Conservation (phyloP, 2,888 invertebrate species). For the Eupithecia subumbrata region DNA sequence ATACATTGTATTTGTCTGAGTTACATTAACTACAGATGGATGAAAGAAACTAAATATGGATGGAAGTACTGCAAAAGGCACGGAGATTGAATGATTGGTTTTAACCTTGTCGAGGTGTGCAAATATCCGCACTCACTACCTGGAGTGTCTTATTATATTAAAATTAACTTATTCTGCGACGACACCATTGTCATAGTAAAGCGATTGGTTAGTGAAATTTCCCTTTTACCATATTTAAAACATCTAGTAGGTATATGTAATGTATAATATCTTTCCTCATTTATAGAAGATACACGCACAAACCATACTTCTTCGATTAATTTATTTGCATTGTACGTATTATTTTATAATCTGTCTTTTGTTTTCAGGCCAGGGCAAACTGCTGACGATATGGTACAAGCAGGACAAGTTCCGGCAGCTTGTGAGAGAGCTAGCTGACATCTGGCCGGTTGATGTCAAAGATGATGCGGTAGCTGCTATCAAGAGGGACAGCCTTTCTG, state of each 20-base stretch:
- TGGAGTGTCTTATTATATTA: too few species aligned
- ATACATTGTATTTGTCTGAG: too few species aligned
- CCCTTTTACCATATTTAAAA: too few species aligned
- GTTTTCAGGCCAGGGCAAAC: slow-evolving; percentile 63
- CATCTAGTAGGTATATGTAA: too few species aligned
- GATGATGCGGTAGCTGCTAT: slow-evolving; percentile 58
- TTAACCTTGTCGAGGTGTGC: too few species aligned
- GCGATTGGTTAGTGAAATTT: neutral
- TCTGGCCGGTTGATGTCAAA: slow-evolving; percentile 64
- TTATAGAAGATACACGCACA: neutral
- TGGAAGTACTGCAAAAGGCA: neutral
- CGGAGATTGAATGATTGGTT: too few species aligned
- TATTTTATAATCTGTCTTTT: neutral
- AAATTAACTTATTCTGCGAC: too few species aligned
- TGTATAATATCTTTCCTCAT: neutral
- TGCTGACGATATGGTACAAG: slow-evolving; percentile 68
- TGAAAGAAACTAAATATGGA: neutral
- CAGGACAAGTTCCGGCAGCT: slow-evolving; percentile 62
- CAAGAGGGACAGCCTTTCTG: slow-evolving; percentile 61
- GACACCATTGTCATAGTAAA: too few species aligned
- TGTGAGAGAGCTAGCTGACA: slow-evolving; percentile 61
- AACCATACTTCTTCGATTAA: neutral
- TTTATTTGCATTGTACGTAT: neutral
- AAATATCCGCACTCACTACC: too few species aligned
- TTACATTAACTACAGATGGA: too few species aligned